Evolutionary conservation across 2,113 vertebrate genomes (phyloP).

Genomic region (Ivindomyrus marchei): DNA sequence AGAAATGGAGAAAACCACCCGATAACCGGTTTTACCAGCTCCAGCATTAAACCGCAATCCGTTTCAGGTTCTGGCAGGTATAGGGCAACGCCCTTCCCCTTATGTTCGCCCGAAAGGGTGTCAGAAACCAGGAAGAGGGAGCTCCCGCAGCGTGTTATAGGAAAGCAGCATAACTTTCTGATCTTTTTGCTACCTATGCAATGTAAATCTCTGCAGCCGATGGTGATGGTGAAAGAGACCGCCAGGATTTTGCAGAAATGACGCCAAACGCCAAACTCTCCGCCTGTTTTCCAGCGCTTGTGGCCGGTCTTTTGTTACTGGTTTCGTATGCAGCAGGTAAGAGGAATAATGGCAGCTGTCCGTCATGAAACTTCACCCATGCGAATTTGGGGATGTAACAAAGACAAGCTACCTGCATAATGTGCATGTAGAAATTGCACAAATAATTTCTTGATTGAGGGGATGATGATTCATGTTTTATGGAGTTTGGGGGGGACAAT

Average conservation of each 20-base stretch:
- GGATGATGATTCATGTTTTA: neutral
- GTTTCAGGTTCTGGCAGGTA: constrained; percentile 17
- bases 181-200: neutral
- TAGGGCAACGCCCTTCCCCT: constrained; percentile 10
- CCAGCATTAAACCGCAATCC: neutral
- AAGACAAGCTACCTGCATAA: neutral
- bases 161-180: neutral
- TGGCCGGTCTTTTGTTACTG: constrained; percentile 33
- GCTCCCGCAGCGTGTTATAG: neutral
- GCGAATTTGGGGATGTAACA: neutral
- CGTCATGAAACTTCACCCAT: neutral
- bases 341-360: neutral
- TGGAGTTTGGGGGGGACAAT: neutral
- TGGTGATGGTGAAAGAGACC: neutral
- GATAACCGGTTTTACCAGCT: neutral
- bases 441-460: neutral
- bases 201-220: neutral
- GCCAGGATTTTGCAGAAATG: neutral
- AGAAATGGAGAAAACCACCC: neutral
- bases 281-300: constrained; percentile 12
- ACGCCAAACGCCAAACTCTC: neutral
- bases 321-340: constrained; percentile 44
- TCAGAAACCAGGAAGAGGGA: constrained; percentile 14
- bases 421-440: neutral
- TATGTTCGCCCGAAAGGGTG: neutral